Evolutionary conservation across 64 coral and sea anemone species (phyloP), one percentile per base, ranked within the genome.

Genomic region (Actinia equina): DNA sequence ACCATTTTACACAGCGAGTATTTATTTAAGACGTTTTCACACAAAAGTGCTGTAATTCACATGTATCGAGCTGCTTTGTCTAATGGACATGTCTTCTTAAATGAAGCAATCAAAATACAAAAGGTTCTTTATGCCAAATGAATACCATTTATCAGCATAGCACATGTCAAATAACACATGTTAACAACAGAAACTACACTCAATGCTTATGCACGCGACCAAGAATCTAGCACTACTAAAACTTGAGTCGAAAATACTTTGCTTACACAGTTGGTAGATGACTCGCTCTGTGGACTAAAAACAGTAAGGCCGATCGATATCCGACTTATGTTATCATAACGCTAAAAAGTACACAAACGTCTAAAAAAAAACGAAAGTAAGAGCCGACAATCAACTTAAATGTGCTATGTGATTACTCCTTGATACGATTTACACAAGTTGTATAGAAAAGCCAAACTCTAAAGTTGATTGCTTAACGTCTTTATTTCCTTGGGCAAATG

Each of bases 101-200:
- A 98, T 98, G 91, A 98, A 98, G 92, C 92, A 98, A 98, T 98
- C 94, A 98, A 94, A 87, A 77, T 83, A 98, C 95, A 98, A 98
- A 94, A 98, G 95, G 86, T 83, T 83, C 92, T 93, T 98, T 98
- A 92, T 98, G 80, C 86, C 80, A 77, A 82, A 80, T 98, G 92
- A 98, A 98, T 94, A 91, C 82, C 92, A 83, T 98, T 98, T 94
- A 98, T 98, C 95, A 82, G 87, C 83, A 90, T 91, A 94, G 95
- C 95, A 94, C 95, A 98, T 98, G 95, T 98, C 92, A 98, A 91
- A 96, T 22, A 58, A 94, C 95, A 98, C 95, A 98, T 98, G 95
- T 94, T 98, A 94, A 91, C 91, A 98, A 65, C 95, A 98, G 95
- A 83, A 88, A 98, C 95, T 98, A 98, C 26, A 74, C 88, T 88